Evolutionary conservation across 1,140 invertebrate species (phyloP).

Genomic region (Drosophila rhopaloa): DNA sequence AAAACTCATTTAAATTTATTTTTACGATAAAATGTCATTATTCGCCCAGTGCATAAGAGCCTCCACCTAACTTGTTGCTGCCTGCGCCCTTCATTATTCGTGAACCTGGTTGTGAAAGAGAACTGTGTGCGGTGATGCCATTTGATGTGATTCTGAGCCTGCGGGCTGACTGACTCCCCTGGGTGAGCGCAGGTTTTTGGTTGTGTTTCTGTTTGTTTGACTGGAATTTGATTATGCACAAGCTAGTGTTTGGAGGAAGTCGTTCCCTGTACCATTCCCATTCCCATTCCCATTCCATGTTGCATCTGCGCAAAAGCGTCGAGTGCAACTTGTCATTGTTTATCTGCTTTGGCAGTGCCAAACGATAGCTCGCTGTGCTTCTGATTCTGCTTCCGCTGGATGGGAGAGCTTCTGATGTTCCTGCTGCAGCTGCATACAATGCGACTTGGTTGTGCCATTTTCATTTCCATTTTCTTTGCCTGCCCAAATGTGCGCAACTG

Average conservation of each 20-base stretch:
- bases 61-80: slow-evolving; percentile 39
- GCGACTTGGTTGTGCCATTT: slow-evolving; percentile 54
- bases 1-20: no score
- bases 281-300: slow-evolving; percentile 20
- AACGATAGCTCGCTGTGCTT: slow-evolving; percentile 48
- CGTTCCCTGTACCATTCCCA: slow-evolving; percentile 9
- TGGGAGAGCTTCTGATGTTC: slow-evolving; percentile 13
- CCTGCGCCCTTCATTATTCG: slow-evolving; percentile 48
- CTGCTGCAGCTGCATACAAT: slow-evolving; percentile 48
- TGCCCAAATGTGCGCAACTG: slow-evolving; percentile 50
- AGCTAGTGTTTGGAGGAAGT: slow-evolving; percentile 18
- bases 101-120: slow-evolving; percentile 23
- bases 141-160: slow-evolving; percentile 42
- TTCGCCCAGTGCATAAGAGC: slow-evolving; percentile 10
- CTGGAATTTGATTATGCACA: slow-evolving; percentile 56
- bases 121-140: slow-evolving; percentile 34
- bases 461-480: slow-evolving; percentile 46
- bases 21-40: no score
- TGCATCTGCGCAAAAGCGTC: slow-evolving; percentile 47
- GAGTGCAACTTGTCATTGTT: slow-evolving; percentile 65
- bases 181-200: slow-evolving; percentile 32
- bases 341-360: slow-evolving; percentile 39
- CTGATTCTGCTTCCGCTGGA: slow-evolving; percentile 44
- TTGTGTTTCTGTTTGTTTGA: slow-evolving; percentile 47
- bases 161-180: slow-evolving; percentile 37